phyloP scores from a whole-genome alignment of 2,113 vertebrate genomes.

The Pteruthius melanotis region DNA sequence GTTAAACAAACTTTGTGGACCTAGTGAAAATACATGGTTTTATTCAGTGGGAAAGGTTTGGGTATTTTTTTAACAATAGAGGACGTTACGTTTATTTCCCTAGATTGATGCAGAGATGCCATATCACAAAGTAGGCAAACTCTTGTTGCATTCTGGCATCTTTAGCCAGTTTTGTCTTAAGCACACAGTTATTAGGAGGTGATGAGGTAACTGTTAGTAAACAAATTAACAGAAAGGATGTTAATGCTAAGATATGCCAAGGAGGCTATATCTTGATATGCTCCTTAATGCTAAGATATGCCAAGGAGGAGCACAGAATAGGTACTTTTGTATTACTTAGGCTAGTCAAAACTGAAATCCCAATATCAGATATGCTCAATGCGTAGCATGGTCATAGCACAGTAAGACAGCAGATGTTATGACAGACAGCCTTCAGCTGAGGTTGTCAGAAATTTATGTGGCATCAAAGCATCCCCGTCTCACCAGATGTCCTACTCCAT shows the following conservation, averaged over 20 bases:
- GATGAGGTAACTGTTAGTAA: background rate
- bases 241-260: background rate
- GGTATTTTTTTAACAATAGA: background rate
- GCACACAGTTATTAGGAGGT: background rate
- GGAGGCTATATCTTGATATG: too few relatives aligned
- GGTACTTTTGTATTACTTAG: background rate
- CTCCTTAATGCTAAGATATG: background rate
- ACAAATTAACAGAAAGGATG: background rate
- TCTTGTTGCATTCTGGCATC: background rate
- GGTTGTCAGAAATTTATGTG: constrained; percentile 33
- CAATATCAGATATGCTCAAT: background rate
- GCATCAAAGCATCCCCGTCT: constrained; percentile 30
- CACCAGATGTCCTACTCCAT: background rate
- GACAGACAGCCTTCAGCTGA: constrained; percentile 31
- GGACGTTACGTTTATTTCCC: background rate
- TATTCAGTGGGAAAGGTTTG: background rate
- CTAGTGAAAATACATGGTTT: background rate
- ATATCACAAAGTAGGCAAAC: background rate
- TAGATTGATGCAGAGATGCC: background rate
- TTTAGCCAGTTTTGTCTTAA: background rate
- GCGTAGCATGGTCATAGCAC: background rate
- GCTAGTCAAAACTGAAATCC: background rate
- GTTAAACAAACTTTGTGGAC: background rate
- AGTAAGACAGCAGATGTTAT: constrained; percentile 32
- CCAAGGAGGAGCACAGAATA: background rate